Percentiles rank a stretch among this genome's conserved stretches.
phyloP scores from a whole-genome alignment of 2,113 vertebrate genomes.

The Pholis gunnellus region DNA sequence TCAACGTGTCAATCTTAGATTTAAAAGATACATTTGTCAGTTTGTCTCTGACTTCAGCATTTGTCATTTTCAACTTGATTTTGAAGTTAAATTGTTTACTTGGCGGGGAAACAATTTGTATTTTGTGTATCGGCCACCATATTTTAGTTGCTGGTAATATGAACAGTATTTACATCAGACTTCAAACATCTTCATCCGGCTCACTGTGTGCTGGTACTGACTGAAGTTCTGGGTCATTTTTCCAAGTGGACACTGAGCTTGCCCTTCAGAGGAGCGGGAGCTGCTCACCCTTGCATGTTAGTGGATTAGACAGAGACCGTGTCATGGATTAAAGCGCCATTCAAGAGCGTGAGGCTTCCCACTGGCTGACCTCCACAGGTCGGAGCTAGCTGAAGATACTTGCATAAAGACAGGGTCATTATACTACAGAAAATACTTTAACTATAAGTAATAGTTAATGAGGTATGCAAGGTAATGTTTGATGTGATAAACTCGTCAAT shows the following conservation, averaged over 20 bases:
- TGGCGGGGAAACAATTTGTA: not conserved
- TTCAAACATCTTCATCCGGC: not conserved
- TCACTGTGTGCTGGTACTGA: not conserved
- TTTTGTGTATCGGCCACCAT: too few species aligned
- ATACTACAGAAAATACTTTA: not conserved
- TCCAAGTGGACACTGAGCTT: conserved; percentile 34
- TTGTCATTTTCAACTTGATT: not conserved
- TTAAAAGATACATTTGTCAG: not conserved
- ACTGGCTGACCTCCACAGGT: not conserved
- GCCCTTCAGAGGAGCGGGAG: conserved; percentile 54
- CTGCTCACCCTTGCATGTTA: conserved; percentile 43
- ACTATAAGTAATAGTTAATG: not conserved
- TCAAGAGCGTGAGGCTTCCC: conserved; percentile 4
- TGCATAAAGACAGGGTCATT: not conserved
- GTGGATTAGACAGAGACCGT: conserved; percentile 64
- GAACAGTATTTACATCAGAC: not conserved
- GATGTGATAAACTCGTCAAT: not conserved
- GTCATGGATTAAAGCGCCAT: conserved; percentile 65
- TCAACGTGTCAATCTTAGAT: not conserved
- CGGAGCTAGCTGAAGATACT: not conserved
- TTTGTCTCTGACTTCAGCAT: not conserved
- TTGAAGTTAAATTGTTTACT: not conserved
- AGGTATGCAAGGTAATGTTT: not conserved
- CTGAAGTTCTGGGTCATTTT: conserved; percentile 29
- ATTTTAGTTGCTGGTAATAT: not conserved